Conservation (phyloP, 2,113 vertebrate species). For the Alectura lathami region DNA sequence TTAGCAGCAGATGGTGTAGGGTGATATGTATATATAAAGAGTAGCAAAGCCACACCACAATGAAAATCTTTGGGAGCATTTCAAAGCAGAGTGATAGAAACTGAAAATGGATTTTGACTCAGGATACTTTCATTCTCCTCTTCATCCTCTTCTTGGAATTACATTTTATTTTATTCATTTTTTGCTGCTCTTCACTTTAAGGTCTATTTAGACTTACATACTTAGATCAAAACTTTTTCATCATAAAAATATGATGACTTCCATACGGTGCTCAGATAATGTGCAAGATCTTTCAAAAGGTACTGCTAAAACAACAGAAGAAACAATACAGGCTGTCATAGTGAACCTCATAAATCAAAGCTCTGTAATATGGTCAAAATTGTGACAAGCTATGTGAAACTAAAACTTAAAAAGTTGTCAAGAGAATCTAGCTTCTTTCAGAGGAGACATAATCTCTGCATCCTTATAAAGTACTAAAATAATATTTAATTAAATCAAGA, state of each 20-base stretch:
- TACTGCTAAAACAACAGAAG: not conserved
- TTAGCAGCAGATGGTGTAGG: constrained; percentile 33
- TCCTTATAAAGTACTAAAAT: not conserved
- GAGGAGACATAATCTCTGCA: not conserved
- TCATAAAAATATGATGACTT: not conserved
- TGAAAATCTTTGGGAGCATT: not conserved
- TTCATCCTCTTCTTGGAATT: not conserved
- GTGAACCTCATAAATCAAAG: not conserved
- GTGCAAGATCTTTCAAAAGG: not conserved
- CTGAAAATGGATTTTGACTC: not conserved
- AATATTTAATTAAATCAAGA: not conserved
- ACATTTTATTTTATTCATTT: not conserved
- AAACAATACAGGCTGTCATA: not conserved
- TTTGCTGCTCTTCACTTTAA: not conserved
- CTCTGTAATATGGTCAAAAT: not conserved
- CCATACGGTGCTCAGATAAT: not conserved
- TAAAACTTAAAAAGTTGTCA: not conserved
- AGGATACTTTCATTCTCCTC: not conserved
- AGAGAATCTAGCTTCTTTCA: not conserved
- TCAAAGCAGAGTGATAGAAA: not conserved
- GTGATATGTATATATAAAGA: not conserved
- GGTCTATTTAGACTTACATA: not conserved
- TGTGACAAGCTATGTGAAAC: not conserved
- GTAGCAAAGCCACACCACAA: not conserved
- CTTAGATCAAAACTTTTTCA: not conserved